Percentiles rank a stretch among this genome's conserved stretches.
phyloP scores from a whole-genome alignment of 2,888 invertebrate genomes.

The Drosophila mercatorum region DNA sequence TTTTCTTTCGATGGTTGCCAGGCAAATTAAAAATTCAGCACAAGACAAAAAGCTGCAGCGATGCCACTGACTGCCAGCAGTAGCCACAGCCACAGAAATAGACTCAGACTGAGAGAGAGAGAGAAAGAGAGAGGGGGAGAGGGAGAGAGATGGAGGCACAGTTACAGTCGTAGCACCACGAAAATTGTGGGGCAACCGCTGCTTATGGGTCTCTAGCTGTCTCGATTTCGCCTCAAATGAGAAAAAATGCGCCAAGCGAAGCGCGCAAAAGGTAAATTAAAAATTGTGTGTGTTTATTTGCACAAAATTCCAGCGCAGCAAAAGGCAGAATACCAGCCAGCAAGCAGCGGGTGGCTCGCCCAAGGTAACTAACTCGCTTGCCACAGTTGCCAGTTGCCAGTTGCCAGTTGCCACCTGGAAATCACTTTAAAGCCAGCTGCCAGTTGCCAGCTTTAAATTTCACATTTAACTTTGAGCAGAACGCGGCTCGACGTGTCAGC shows the following conservation, averaged over 20 bases:
- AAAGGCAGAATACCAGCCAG: constrained; percentile 45
- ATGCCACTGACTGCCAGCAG: constrained; percentile 50
- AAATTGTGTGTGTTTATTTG: constrained; percentile 78
- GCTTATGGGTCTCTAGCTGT: constrained; percentile 75
- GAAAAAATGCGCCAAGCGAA: constrained; percentile 60
- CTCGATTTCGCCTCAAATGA: constrained; percentile 74
- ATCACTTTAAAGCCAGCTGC: constrained; percentile 37
- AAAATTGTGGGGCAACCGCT: constrained; percentile 59
- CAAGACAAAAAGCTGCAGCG: constrained; percentile 61
- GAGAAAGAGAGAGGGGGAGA: background rate
- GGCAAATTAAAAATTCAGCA: constrained; percentile 77
- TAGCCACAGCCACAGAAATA: background rate
- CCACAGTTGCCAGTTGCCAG: constrained; percentile 2
- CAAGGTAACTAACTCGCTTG: constrained; percentile 14
- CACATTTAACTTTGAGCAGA: constrained; percentile 28
- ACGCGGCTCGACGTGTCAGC: constrained; percentile 21
- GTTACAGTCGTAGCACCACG: constrained; percentile 32
- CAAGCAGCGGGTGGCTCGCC: constrained; percentile 15
- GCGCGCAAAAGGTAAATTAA: constrained; percentile 75
- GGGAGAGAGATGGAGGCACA: background rate
- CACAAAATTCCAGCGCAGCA: constrained; percentile 58
- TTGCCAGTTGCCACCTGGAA: constrained; percentile 21
- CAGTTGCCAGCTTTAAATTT: constrained; percentile 31
- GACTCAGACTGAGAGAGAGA: background rate
- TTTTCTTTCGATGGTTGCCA: constrained; percentile 57